phyloP scores from a whole-genome alignment of 2,797 vertebrate species.

The Microcaecilia unicolor region DNA sequence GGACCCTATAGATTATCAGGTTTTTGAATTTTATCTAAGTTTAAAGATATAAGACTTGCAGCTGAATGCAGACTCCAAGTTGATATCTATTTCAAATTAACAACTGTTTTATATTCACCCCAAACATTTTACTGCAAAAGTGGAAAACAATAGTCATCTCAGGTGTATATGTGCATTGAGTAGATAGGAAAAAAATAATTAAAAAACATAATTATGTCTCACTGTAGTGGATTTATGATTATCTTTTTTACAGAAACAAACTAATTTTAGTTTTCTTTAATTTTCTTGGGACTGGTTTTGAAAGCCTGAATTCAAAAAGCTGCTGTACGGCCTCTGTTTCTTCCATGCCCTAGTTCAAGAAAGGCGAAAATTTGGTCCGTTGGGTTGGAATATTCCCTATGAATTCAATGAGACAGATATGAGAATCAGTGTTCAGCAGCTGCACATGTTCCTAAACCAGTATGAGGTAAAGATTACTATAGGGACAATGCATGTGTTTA shows the following conservation, averaged over 20 bases:
- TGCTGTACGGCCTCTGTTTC: slow-evolving; percentile 80
- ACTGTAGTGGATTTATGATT: neutral
- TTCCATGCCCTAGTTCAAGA: slow-evolving; percentile 81
- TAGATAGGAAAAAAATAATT: neutral
- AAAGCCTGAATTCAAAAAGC: slow-evolving; percentile 73
- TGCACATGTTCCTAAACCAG: slow-evolving; percentile 79
- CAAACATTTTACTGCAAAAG: too few relatives aligned
- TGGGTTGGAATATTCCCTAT: slow-evolving; percentile 87
- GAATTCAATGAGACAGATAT: slow-evolving; percentile 85
- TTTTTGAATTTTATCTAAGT: too few relatives aligned
- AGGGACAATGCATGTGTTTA: neutral
- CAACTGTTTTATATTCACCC: too few relatives aligned
- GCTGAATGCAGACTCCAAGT: too few relatives aligned
- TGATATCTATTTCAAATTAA: too few relatives aligned
- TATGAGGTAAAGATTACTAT: slow-evolving; percentile 56
- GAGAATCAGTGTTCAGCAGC: slow-evolving; percentile 79
- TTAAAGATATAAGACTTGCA: too few relatives aligned
- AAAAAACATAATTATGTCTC: slow-evolving; percentile 6
- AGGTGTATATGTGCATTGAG: neutral
- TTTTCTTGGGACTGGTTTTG: slow-evolving; percentile 3
- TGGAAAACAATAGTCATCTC: too few relatives aligned
- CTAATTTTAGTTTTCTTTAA: neutral
- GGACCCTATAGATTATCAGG: too few relatives aligned
- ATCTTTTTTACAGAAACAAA: neutral
- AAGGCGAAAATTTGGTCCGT: slow-evolving; percentile 74